Evolutionary conservation across 2,113 vertebrate genomes (phyloP).

Genomic region (Oncorhynchus keta): DNA sequence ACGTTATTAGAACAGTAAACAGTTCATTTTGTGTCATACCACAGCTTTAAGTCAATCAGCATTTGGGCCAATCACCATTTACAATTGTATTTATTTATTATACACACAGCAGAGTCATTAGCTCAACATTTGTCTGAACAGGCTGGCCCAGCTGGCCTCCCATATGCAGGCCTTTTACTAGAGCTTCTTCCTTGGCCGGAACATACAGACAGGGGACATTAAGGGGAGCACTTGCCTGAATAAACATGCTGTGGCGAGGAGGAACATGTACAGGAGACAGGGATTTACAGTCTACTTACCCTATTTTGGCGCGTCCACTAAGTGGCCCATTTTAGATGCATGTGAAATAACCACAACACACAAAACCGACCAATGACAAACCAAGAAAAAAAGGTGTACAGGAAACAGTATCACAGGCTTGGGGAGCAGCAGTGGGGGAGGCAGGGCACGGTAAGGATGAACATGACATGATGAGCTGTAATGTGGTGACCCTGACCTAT

Average conservation of each 20-base stretch:
- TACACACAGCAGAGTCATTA: constrained; percentile 16
- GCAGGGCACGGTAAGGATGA: constrained; percentile 30
- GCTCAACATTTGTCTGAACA: constrained; percentile 35
- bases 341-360: constrained; percentile 66
- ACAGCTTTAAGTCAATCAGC: too few relatives aligned
- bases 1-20: too few relatives aligned
- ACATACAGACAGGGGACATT: constrained; percentile 13
- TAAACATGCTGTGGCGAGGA: constrained; percentile 27
- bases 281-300: constrained; percentile 57
- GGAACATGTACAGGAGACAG: constrained; percentile 41
- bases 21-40: too few relatives aligned
- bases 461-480: background rate
- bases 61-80: too few relatives aligned
- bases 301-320: constrained; percentile 61
- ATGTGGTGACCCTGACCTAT: background rate
- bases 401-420: constrained; percentile 53
- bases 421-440: constrained; percentile 12
- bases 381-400: constrained; percentile 59
- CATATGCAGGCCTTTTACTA: constrained; percentile 14
- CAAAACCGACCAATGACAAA: constrained; percentile 66
- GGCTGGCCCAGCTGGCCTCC: constrained; percentile 46
- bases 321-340: constrained; percentile 65
- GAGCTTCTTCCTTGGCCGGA: too few relatives aligned
- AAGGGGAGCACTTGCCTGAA: constrained; percentile 41
- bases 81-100: too few relatives aligned